Evolutionary conservation across 2,888 invertebrate species (phyloP).

Genomic region (Latrodectus hesperus): DNA sequence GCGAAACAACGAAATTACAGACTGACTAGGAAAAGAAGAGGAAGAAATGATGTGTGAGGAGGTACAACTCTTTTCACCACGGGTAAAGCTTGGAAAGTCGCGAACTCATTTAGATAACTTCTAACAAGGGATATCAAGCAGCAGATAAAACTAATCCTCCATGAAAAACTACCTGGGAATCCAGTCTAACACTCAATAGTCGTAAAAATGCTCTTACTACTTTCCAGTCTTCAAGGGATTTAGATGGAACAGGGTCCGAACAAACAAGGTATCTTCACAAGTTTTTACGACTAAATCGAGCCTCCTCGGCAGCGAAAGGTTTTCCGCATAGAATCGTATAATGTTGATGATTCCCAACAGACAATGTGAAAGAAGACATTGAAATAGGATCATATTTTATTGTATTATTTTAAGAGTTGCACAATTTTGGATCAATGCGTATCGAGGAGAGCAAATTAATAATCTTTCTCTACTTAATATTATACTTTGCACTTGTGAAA

Average conservation of each 20-base stretch:
- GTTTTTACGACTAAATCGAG: slow-evolving; percentile 58
- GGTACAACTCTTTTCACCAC: slow-evolving; percentile 3
- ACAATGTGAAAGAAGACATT: slow-evolving; percentile 39
- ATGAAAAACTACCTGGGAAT: slow-evolving; percentile 55
- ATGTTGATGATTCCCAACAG: slow-evolving; percentile 43
- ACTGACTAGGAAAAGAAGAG: slow-evolving; percentile 5
- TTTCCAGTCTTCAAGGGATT: slow-evolving; percentile 29
- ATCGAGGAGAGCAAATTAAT: no score
- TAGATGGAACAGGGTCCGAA: slow-evolving; percentile 13
- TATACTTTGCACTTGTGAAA: no score
- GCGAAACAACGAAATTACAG: slow-evolving; percentile 36
- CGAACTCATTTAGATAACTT: slow-evolving; percentile 65
- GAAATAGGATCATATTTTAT: slow-evolving; percentile 17
- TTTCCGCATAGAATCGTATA: slow-evolving; percentile 23
- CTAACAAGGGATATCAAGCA: slow-evolving; percentile 57
- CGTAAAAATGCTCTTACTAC: slow-evolving; percentile 54
- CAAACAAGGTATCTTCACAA: slow-evolving; percentile 30
- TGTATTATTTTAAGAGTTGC: background rate
- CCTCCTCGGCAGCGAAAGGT: slow-evolving; percentile 15
- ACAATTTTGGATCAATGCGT: no score
- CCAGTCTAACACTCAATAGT: slow-evolving; percentile 62
- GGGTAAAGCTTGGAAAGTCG: slow-evolving; percentile 38
- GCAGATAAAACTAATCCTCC: slow-evolving; percentile 67
- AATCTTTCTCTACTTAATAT: no score
- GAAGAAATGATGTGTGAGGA: background rate